Base-by-base conservation (phyloP, 92 coral and sea anemone genomes). In the Actinostola sp. region DNA sequence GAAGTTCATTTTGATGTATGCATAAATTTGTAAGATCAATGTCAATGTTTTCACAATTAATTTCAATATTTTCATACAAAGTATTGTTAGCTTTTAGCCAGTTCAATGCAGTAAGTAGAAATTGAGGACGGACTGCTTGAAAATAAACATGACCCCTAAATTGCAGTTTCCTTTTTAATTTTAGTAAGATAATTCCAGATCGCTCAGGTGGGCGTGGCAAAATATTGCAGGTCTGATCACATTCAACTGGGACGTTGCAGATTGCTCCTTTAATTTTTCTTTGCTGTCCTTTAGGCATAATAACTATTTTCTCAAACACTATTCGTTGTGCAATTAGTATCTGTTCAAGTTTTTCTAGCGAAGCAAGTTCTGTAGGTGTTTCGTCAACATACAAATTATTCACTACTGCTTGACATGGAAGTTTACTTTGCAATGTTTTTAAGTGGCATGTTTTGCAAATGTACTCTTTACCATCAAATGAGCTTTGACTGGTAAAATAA, bases 221-320 rank as follows among this genome's bases (percentile, higher is more conserved):
- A 31, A 70, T 25, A 16, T 52, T 77, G 49, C 83, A 49, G 16
- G 84, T 83, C 58, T 76, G 61, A 24, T 82, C 87, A 82, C 82
- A 82, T 44, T 83, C 78, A 66, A 83, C 84, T 51, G 89, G 89
- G n/a, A 84, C 84, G 63, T 82, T 82, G n/a, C n/a, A n/a, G n/a
- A n/a, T n/a, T n/a, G n/a, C n/a, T n/a, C n/a, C n/a, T n/a, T n/a
- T n/a, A n/a, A n/a, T n/a, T n/a, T n/a, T n/a, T n/a, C n/a, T n/a
- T n/a, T n/a, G n/a, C n/a, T n/a, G n/a, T n/a, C n/a, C n/a, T n/a
- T n/a, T n/a, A n/a, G n/a, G n/a, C n/a, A n/a, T n/a, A n/a, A n/a
- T n/a, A n/a, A n/a, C n/a, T n/a, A n/a, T n/a, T n/a, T n/a, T n/a
- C n/a, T n/a, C n/a, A n/a, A n/a, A n/a, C n/a, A n/a, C n/a, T n/a